Conservation (phyloP, 2,888 invertebrate species). For the Drosophila trichaetosa region DNA sequence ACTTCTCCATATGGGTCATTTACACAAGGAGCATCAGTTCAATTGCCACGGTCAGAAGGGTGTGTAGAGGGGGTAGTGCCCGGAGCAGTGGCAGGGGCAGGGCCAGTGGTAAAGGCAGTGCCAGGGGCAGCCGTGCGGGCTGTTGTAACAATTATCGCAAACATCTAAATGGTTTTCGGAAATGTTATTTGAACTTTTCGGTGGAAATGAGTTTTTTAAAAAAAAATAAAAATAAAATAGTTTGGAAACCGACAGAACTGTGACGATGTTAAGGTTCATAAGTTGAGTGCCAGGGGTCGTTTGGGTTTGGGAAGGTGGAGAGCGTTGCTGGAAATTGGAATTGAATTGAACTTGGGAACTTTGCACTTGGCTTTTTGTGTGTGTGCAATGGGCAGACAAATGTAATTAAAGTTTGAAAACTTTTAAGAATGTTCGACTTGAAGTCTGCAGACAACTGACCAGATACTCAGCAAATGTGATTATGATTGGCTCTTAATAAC, state of each 20-base stretch:
- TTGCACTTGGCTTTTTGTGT: constrained; percentile 20
- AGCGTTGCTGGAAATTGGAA: constrained; percentile 5
- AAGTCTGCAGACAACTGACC: background rate
- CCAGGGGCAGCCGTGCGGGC: constrained; percentile 34
- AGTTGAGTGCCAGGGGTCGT: background rate
- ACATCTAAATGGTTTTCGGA: constrained; percentile 77
- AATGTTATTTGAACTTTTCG: constrained; percentile 70
- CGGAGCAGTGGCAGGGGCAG: background rate
- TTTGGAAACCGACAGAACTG: constrained; percentile 35
- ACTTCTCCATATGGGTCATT: constrained; percentile 70
- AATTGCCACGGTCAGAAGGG: background rate
- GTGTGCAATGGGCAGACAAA: constrained; percentile 36
- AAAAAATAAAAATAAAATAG: constrained; percentile 15
- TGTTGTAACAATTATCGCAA: constrained; percentile 69
- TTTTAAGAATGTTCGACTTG: constrained; percentile 16
- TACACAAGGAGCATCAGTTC: constrained; percentile 43
- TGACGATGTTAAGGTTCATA: constrained; percentile 30
- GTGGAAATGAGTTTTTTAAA: constrained; percentile 39
- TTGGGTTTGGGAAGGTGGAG: background rate
- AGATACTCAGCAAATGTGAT: background rate
- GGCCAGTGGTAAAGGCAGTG: constrained; percentile 7
- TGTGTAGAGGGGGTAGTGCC: background rate
- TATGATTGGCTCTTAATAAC: background rate
- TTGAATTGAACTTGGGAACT: constrained; percentile 49
- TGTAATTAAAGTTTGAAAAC: constrained; percentile 56